phyloP scores from a whole-genome alignment of 1,140 invertebrate species.

The Eulimnadia texana region DNA sequence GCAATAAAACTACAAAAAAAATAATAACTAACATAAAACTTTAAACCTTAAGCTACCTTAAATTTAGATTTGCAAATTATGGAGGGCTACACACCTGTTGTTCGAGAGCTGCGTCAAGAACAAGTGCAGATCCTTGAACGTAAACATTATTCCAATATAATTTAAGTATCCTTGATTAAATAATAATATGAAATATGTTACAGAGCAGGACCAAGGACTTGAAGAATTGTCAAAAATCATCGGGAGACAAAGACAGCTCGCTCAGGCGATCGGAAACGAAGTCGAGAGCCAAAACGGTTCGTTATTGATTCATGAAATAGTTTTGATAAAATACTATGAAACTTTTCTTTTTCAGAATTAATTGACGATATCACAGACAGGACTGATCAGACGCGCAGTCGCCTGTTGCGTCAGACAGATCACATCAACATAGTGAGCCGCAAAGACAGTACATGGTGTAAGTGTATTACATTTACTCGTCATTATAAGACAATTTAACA shows the following conservation, averaged over 20 bases:
- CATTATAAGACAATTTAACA: background rate
- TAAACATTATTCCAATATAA: conserved; percentile 7
- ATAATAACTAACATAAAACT: conserved; percentile 16
- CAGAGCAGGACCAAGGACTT: conserved; percentile 59
- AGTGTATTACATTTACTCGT: conserved; percentile 22
- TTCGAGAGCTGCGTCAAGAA: background rate
- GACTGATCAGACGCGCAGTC: conserved; percentile 50
- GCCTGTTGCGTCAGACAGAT: conserved; percentile 48
- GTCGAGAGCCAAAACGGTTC: conserved; percentile 63
- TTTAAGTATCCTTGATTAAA: no score
- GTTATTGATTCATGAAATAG: background rate
- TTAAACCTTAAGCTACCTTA: no score
- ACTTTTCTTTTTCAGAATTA: conserved; percentile 42
- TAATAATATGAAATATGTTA: conserved; percentile 24
- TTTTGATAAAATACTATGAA: background rate
- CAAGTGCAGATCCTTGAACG: background rate
- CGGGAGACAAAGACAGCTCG: conserved; percentile 57
- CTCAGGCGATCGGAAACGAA: conserved; percentile 54
- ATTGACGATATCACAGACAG: conserved; percentile 60
- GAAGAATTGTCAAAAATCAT: conserved; percentile 61
- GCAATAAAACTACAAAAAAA: no score
- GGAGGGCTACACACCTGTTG: background rate
- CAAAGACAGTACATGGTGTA: conserved; percentile 52
- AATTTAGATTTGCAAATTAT: background rate
- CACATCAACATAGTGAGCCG: conserved; percentile 45